Evolutionary conservation across 2,888 invertebrate species (phyloP).

Genomic region (Bimastos eiseni): DNA sequence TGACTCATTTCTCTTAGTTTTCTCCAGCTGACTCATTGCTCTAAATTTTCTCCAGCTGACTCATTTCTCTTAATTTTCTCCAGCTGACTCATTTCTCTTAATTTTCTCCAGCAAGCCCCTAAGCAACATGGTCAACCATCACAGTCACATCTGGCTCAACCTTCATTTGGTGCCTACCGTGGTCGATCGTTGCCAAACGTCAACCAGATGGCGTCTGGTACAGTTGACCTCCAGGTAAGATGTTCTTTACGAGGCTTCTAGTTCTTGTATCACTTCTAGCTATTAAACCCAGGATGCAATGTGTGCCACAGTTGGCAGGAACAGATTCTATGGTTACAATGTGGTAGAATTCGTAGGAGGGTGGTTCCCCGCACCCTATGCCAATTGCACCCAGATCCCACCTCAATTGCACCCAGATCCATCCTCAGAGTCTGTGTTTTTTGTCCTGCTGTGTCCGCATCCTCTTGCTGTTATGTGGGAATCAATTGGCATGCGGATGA

Average conservation of each 20-base stretch:
- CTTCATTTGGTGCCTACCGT: slow-evolving; percentile 65
- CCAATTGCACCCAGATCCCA: too few species aligned
- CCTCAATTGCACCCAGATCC: too few species aligned
- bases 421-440: too few species aligned
- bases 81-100: background rate
- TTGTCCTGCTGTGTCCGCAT: too few species aligned
- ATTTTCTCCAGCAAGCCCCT: background rate
- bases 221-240: slow-evolving; percentile 74
- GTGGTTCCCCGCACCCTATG: too few species aligned
- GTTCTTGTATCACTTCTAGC: background rate
- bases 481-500: too few species aligned
- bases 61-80: background rate
- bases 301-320: background rate
- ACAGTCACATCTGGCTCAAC: background rate
- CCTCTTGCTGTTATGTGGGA: too few species aligned
- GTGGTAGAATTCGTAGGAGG: too few species aligned
- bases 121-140: background rate
- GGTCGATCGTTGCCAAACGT: slow-evolving; percentile 88
- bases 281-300: background rate
- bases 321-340: too few species aligned
- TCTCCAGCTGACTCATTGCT: too few species aligned
- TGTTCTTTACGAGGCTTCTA: background rate
- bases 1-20: too few species aligned
- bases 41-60: too few species aligned
- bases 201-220: slow-evolving; percentile 70